Conservation (phyloP, 2,797 vertebrate species). For the Pangasius macronema region DNA sequence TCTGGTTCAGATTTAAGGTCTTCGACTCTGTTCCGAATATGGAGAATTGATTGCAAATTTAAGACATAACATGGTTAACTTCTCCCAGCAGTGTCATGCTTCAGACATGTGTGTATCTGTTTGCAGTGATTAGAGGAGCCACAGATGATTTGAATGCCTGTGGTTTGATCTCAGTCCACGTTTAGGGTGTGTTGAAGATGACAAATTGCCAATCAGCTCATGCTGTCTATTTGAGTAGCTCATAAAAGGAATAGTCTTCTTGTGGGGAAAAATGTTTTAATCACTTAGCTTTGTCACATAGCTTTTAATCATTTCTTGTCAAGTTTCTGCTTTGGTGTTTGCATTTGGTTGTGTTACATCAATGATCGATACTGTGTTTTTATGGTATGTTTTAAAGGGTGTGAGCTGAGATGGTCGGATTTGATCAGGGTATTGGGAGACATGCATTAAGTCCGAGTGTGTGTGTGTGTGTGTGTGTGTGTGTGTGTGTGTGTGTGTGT, state of each 20-base stretch:
- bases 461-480: too few species aligned
- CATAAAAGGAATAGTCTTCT: background rate
- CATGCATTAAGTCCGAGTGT: background rate
- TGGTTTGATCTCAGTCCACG: background rate
- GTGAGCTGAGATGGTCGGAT: background rate
- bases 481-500: too few species aligned
- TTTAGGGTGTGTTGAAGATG: slow-evolving; percentile 22
- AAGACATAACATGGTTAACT: background rate
- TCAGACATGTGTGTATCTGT: background rate
- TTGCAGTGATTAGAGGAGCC: slow-evolving; percentile 4
- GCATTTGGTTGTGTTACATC: slow-evolving; percentile 12
- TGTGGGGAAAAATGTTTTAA: background rate
- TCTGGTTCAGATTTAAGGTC: background rate
- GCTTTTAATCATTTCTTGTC: slow-evolving; percentile 17
- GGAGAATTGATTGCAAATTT: background rate
- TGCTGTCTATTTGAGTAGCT: background rate
- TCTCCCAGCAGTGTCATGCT: background rate
- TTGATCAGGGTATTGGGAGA: slow-evolving; percentile 2
- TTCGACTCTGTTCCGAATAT: background rate
- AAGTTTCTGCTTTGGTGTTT: slow-evolving; percentile 17
- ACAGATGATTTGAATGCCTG: slow-evolving; percentile 28
- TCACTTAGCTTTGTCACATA: background rate
- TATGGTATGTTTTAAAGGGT: background rate
- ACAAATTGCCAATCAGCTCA: background rate
- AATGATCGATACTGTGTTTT: slow-evolving; percentile 3